Conservation (phyloP, 2,113 vertebrate genomes). For the Oreochromis aureus region DNA sequence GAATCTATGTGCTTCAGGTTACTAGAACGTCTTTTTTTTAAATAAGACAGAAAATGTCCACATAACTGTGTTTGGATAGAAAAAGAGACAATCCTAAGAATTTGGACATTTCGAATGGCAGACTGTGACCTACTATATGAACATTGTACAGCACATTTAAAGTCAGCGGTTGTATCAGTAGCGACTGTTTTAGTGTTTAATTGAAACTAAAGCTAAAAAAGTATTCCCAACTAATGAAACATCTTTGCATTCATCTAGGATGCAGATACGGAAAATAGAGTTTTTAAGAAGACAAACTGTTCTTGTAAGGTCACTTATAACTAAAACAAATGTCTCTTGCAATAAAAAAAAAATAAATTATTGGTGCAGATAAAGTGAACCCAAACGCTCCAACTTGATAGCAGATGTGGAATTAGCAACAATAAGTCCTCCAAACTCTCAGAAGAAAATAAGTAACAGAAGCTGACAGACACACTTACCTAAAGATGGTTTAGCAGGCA, state of each 20-base stretch:
- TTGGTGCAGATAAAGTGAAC: neutral
- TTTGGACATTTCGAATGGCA: neutral
- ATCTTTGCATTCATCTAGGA: neutral
- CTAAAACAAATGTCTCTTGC: neutral
- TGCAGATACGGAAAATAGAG: neutral
- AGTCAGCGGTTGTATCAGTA: neutral
- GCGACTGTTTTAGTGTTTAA: neutral
- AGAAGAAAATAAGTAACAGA: neutral
- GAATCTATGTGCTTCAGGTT: neutral
- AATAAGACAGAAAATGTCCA: neutral
- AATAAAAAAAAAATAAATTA: neutral
- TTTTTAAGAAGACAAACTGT: neutral
- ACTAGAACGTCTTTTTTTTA: neutral
- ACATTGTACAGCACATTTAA: neutral
- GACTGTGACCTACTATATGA: neutral
- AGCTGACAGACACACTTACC: neutral
- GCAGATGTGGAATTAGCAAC: neutral
- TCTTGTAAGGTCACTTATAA: neutral
- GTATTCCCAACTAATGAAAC: neutral
- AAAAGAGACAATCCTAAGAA: neutral
- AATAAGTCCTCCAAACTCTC: neutral
- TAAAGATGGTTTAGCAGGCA: neutral
- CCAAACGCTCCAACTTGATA: neutral
- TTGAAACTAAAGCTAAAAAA: neutral
- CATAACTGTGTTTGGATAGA: neutral